Evolutionary conservation across 2,797 vertebrate genomes (phyloP).

Genomic region (Hoplostethus atlanticus): DNA sequence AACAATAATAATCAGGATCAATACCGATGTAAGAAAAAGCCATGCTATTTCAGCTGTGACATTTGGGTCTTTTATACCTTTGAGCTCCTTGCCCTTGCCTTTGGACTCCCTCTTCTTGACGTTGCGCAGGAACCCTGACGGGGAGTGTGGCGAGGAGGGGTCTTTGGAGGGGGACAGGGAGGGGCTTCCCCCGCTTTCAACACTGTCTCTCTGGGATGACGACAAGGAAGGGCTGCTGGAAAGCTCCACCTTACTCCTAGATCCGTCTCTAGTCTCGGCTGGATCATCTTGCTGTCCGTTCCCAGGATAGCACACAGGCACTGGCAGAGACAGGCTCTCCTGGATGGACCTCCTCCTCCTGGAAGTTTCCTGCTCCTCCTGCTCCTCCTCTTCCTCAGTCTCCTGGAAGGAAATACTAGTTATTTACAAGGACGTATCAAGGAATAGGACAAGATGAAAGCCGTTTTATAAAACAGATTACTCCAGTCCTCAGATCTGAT

Average conservation of each 20-base stretch:
- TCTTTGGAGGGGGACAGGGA: constrained; percentile 82
- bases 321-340: constrained; percentile 84
- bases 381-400: constrained; percentile 78
- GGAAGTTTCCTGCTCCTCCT: constrained; percentile 70
- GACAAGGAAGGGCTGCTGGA: constrained; percentile 74
- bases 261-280: constrained; percentile 62
- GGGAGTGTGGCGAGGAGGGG: constrained; percentile 79
- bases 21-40: constrained; percentile 5
- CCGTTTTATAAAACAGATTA: constrained; percentile 34
- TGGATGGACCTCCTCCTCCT: constrained; percentile 81
- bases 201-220: constrained; percentile 82
- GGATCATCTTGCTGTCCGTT: constrained; percentile 78
- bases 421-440: constrained; percentile 48
- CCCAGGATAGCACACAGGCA: constrained; percentile 70
- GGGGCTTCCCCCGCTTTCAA: constrained; percentile 79
- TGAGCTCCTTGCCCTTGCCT: constrained; percentile 85
- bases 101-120: constrained; percentile 91
- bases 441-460: constrained; percentile 46
- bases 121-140: constrained; percentile 82
- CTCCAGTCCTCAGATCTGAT: constrained; percentile 8
- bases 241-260: constrained; percentile 64
- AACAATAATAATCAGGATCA: constrained; percentile 17
- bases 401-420: constrained; percentile 76
- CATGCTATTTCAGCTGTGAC: not conserved
- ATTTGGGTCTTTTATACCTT: constrained; percentile 79